phyloP scores from a whole-genome alignment of 2,113 vertebrate genomes.

The Thryonomys swinderianus region DNA sequence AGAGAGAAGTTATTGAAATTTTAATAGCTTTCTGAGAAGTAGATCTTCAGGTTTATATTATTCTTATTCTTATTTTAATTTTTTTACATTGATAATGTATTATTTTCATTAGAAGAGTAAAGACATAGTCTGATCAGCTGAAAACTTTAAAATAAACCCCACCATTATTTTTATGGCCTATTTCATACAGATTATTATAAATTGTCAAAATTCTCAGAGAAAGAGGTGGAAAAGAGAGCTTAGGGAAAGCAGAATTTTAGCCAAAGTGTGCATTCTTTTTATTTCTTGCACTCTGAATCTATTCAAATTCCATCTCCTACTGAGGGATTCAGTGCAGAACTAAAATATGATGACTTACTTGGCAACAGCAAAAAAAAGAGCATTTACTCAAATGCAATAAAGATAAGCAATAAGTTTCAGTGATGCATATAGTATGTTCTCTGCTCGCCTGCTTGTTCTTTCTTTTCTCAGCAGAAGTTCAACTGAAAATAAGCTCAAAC shows the following conservation, averaged over 20 bases:
- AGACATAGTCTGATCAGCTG: background rate
- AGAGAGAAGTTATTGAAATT: background rate
- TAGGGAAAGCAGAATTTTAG: constrained; percentile 16
- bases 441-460: constrained; percentile 77
- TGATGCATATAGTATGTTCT: constrained; percentile 82
- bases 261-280: constrained; percentile 69
- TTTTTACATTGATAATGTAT: background rate
- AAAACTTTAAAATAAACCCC: background rate
- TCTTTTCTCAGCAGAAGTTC: constrained; percentile 82
- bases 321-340: constrained; percentile 81
- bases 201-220: background rate
- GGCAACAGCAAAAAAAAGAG: constrained; percentile 79
- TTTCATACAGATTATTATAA: background rate
- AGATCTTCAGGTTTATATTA: background rate
- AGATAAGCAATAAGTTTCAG: constrained; percentile 84
- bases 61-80: background rate
- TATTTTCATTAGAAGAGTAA: constrained; percentile 15
- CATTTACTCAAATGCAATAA: constrained; percentile 85
- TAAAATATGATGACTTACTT: constrained; percentile 86
- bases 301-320: constrained; percentile 75
- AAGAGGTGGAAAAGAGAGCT: background rate
- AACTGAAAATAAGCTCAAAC: constrained; percentile 66
- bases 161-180: background rate
- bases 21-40: background rate
- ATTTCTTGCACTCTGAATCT: constrained; percentile 69